A percentile compares a stretch with the other conserved stretches of the same genome.
Conservation (phyloP, 2,113 vertebrate genomes). For the Scomber scombrus region DNA sequence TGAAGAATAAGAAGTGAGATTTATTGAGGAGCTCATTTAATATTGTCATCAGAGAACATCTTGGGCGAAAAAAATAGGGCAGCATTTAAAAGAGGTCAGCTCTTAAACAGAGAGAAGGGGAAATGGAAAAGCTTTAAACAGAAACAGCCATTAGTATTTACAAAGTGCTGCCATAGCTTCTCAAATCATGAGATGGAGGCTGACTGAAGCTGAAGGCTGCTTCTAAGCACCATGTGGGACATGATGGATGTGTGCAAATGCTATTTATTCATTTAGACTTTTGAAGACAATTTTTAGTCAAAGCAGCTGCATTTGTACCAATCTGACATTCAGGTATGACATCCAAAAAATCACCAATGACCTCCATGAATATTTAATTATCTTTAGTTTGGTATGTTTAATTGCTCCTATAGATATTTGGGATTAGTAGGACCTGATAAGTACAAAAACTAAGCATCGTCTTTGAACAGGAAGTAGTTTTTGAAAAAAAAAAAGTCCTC, state of each 20-base stretch:
- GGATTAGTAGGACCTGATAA: too few relatives aligned
- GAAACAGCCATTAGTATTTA: conserved; percentile 38
- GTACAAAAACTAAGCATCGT: too few relatives aligned
- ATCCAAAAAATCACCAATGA: neutral
- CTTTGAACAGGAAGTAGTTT: too few relatives aligned
- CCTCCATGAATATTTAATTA: neutral
- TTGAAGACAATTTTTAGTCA: neutral
- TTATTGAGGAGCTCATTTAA: conserved; percentile 21
- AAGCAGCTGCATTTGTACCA: neutral
- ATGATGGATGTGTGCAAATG: conserved; percentile 1
- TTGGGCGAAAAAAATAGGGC: neutral
- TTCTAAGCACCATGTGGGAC: neutral
- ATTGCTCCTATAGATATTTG: too few relatives aligned
- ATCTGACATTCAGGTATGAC: neutral
- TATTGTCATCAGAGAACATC: conserved; percentile 21
- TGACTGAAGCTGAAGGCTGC: conserved; percentile 26
- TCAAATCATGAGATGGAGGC: conserved; percentile 34
- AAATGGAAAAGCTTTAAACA: conserved; percentile 59
- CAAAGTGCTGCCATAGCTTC: conserved; percentile 23
- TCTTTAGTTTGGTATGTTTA: too few relatives aligned
- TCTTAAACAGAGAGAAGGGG: conserved; percentile 13
- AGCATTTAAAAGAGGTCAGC: conserved; percentile 28
- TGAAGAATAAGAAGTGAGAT: conserved; percentile 24
- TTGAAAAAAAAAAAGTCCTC: too few relatives aligned
- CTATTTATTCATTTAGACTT: conserved; percentile 17